Conservation (phyloP, 2,113 vertebrate genomes). For the Tragelaphus imberbis region DNA sequence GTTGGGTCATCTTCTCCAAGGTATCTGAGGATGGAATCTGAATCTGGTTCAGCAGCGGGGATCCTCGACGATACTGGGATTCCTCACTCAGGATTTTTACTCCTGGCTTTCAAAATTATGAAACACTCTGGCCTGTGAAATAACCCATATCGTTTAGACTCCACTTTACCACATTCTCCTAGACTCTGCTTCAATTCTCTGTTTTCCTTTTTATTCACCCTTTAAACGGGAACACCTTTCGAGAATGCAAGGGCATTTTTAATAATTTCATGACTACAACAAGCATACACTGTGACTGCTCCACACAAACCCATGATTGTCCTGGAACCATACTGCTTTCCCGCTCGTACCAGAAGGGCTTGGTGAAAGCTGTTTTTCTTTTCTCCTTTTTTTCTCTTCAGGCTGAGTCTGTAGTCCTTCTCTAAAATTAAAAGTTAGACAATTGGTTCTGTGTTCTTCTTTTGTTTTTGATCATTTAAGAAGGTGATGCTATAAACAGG, state of each 20-base stretch:
- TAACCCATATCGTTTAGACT: fast-evolving
- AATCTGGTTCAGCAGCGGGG: not conserved
- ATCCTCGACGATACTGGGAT: not conserved
- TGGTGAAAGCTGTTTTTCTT: not conserved
- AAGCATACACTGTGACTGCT: not conserved
- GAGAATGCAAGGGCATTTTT: not conserved
- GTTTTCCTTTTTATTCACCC: not conserved
- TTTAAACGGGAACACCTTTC: not conserved
- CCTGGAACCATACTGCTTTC: not conserved
- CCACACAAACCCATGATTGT: not conserved
- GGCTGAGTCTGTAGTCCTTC: not conserved
- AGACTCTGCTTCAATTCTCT: not conserved
- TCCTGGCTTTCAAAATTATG: not conserved
- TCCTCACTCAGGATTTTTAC: not conserved
- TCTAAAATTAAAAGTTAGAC: not conserved
- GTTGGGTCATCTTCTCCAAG: not conserved
- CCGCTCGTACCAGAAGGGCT: not conserved
- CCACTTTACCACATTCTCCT: not conserved
- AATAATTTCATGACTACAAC: not conserved
- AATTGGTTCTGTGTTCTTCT: not conserved
- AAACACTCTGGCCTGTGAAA: not conserved
- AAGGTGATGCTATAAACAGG: not conserved
- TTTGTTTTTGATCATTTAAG: not conserved
- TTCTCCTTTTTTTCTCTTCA: not conserved
- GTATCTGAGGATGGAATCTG: not conserved